phyloP scores from a whole-genome alignment of 1,140 invertebrate genomes.

The Drosophila tristis region DNA sequence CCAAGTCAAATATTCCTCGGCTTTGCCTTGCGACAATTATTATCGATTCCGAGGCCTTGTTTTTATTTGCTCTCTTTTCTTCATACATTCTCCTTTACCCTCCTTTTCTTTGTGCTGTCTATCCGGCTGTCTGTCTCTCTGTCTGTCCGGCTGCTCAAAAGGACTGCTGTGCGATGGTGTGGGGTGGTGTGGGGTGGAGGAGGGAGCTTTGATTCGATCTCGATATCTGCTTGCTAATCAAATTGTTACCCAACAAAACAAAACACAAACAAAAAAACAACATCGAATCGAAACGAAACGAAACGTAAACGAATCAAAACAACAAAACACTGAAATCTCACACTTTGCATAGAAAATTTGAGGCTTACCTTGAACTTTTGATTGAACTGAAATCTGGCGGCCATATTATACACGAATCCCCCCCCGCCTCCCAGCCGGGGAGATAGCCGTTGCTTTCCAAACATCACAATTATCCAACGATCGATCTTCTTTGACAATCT shows the following conservation, averaged over 20 bases:
- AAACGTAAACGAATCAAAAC: slow-evolving; percentile 2
- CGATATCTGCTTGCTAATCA: slow-evolving; percentile 4
- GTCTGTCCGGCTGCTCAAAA: no score
- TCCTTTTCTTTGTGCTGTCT: no score
- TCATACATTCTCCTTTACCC: no score
- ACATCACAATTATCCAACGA: neutral
- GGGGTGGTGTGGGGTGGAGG: neutral
- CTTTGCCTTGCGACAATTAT: slow-evolving; percentile 62
- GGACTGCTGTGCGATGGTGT: neutral
- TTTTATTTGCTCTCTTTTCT: neutral
- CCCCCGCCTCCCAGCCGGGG: neutral
- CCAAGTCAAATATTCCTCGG: slow-evolving; percentile 74
- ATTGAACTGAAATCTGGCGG: slow-evolving; percentile 36
- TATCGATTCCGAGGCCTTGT: slow-evolving; percentile 28
- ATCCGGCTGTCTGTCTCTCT: no score
- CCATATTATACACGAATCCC: slow-evolving; percentile 35
- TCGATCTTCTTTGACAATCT: slow-evolving; percentile 3
- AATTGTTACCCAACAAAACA: slow-evolving; percentile 3
- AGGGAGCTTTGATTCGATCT: neutral
- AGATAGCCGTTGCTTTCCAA: no score
- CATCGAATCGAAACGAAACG: slow-evolving; percentile 3
- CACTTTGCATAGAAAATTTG: slow-evolving; percentile 60
- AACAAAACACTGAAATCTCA: slow-evolving; percentile 34
- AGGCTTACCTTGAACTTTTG: slow-evolving; percentile 57
- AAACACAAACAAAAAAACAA: neutral